These are phyloP conservation scores for Reticulitermes speratus DNA, from an alignment of 1,140 invertebrate species.

Conservation along the genomic window DNA sequence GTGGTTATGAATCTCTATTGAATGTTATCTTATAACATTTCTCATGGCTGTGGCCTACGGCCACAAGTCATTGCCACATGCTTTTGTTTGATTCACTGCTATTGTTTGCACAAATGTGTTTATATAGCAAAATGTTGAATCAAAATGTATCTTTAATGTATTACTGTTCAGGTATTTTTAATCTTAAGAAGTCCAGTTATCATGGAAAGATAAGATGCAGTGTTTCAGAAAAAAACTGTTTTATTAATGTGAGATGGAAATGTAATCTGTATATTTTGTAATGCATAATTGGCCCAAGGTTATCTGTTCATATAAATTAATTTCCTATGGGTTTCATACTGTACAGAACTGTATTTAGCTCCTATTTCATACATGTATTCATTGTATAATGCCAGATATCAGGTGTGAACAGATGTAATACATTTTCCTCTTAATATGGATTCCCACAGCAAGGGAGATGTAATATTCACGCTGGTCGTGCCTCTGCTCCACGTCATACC, in stretches of 20 bases:
- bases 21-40: too few species aligned
- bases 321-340: neutral
- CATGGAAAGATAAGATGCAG: neutral
- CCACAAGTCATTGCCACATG: neutral
- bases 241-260: neutral
- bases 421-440: neutral
- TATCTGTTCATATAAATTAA: neutral
- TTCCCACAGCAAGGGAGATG: neutral
- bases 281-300: neutral
- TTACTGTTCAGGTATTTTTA: slow-evolving; percentile 8
- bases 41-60: too few species aligned
- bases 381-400: slow-evolving; percentile 15
- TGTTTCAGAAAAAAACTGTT: neutral
- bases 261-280: neutral
- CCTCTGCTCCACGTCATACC: neutral
- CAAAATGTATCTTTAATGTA: neutral
- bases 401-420: neutral
- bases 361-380: neutral
- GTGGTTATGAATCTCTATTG: too few species aligned
- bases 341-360: neutral
- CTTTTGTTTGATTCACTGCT: neutral
- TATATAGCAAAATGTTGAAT: neutral
- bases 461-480: neutral
- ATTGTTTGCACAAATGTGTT: slow-evolving; percentile 2
- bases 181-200: neutral